Conservation (phyloP, 2,113 vertebrate genomes). For the Salvator merianae region DNA sequence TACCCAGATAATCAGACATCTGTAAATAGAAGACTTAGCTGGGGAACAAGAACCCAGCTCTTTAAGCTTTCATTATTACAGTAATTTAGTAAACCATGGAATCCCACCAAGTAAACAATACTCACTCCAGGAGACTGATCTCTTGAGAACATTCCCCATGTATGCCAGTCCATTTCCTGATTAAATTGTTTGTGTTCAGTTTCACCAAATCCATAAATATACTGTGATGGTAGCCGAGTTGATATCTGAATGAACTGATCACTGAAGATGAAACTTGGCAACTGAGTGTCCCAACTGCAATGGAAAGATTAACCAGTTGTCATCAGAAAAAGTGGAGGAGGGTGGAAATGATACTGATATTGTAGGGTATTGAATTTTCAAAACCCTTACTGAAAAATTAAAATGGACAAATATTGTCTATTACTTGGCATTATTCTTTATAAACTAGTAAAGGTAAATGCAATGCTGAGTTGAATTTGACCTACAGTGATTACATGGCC, state of each 20-base stretch:
- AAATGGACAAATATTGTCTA: too few relatives aligned
- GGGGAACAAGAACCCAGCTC: too few relatives aligned
- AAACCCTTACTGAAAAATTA: too few relatives aligned
- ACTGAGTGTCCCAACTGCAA: conserved; percentile 86
- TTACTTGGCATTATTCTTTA: too few relatives aligned
- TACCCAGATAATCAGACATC: too few relatives aligned
- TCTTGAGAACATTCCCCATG: conserved; percentile 79
- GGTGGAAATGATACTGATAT: neutral
- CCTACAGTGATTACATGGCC: too few relatives aligned
- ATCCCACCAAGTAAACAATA: conserved; percentile 16
- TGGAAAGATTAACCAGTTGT: conserved; percentile 5
- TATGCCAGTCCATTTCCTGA: conserved; percentile 72
- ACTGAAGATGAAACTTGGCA: conserved; percentile 90
- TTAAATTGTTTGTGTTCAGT: conserved; percentile 77
- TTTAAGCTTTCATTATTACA: too few relatives aligned
- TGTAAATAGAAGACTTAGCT: too few relatives aligned
- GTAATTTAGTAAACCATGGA: too few relatives aligned
- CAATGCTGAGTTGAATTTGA: too few relatives aligned
- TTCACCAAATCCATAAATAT: conserved; percentile 91
- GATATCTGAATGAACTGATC: conserved; percentile 93
- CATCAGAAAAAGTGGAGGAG: neutral
- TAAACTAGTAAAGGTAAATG: too few relatives aligned
- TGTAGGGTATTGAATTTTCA: neutral
- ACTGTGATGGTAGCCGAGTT: conserved; percentile 82
- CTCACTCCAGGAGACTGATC: conserved; percentile 85